These are phyloP conservation scores for Phymanthus crucifer DNA, from an alignment of 92 coral and sea anemone genomes.

Conservation along the genomic window DNA sequence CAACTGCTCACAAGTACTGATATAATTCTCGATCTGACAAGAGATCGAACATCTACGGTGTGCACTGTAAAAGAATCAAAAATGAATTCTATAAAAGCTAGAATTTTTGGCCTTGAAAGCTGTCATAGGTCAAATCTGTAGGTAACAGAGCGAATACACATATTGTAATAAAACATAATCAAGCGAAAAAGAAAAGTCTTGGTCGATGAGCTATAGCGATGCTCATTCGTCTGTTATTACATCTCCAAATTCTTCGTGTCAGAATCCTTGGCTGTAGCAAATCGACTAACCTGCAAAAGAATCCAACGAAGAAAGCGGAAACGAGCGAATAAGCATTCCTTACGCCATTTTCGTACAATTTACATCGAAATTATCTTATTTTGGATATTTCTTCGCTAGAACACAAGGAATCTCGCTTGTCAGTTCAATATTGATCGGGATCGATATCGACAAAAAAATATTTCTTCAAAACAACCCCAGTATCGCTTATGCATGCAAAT, in stretches of 20 bases:
- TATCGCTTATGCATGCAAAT: slow-evolving; percentile 45
- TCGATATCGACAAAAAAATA: slow-evolving; percentile 24
- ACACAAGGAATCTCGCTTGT: neutral
- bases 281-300: slow-evolving; percentile 1
- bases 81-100: neutral
- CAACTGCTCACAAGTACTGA: neutral
- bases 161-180: neutral
- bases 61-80: neutral
- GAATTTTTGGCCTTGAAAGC: neutral
- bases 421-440: slow-evolving; percentile 4
- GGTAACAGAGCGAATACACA: neutral
- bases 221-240: neutral
- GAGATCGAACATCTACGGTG: too few relatives aligned
- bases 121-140: slow-evolving; percentile 1
- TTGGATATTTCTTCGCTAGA: neutral
- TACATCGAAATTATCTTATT: neutral
- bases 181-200: neutral
- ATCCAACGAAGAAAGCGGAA: neutral
- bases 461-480: slow-evolving; percentile 32
- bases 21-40: neutral
- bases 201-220: neutral
- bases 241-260: neutral
- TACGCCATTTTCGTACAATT: neutral
- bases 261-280: neutral
- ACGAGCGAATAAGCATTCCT: neutral